phyloP scores from a whole-genome alignment of 2,888 invertebrate genomes.

The Sipha maydis region DNA sequence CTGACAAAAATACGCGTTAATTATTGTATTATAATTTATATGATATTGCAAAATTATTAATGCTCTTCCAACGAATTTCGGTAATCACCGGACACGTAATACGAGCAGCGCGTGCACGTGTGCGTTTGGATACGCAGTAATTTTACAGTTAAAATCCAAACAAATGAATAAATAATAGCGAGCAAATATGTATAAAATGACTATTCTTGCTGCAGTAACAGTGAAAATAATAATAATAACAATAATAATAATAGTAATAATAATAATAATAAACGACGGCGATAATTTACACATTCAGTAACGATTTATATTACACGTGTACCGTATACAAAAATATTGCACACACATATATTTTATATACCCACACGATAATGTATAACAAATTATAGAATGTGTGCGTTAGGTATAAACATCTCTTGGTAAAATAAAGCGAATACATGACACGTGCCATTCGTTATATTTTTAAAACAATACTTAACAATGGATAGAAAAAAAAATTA shows the following conservation, averaged over 20 bases:
- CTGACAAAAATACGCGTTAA: neutral
- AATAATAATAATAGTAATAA: neutral
- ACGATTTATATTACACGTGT: neutral
- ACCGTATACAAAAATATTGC: neutral
- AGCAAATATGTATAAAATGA: neutral
- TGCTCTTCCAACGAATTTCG: neutral
- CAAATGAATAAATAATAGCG: neutral
- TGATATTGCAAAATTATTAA: conserved; percentile 61
- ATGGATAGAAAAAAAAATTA: neutral
- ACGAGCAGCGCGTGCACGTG: neutral
- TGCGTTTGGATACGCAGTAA: neutral
- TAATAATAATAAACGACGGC: neutral
- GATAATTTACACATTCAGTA: neutral
- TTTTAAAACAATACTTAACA: neutral
- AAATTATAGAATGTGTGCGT: neutral
- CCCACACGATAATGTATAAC: neutral
- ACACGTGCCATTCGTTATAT: neutral
- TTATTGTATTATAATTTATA: neutral
- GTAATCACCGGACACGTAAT: neutral
- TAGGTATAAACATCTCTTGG: neutral
- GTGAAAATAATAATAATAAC: neutral
- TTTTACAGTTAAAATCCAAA: neutral
- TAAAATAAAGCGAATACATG: neutral
- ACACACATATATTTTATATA: neutral
- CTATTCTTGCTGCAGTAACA: neutral